Conservation (phyloP, 2,888 invertebrate species). For the Buathra laborator region DNA sequence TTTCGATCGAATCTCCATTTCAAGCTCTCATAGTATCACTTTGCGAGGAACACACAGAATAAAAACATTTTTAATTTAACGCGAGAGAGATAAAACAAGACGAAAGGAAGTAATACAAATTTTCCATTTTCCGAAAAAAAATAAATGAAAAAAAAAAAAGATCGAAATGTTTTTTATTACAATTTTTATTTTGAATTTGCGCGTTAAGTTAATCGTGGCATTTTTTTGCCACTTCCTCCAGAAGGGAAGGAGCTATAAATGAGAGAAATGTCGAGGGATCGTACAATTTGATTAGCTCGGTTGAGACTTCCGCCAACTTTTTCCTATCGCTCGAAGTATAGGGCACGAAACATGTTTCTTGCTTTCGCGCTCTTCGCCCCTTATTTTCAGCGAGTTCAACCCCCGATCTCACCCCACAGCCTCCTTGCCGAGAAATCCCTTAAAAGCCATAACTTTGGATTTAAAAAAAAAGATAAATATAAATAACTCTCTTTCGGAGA, state of each 20-base stretch:
- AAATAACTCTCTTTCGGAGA: constrained; percentile 5
- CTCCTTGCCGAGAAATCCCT: neutral
- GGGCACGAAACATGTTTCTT: constrained; percentile 40
- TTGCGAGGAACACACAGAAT: constrained; percentile 53
- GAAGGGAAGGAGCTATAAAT: constrained; percentile 10
- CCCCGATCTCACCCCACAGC: too few relatives aligned
- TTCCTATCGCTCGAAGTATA: constrained; percentile 32
- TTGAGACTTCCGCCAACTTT: constrained; percentile 25
- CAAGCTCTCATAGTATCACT: constrained; percentile 62
- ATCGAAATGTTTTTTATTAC: neutral
- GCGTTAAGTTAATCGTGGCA: neutral
- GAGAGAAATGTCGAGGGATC: constrained; percentile 44
- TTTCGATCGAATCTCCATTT: constrained; percentile 15
- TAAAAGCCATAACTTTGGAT: constrained; percentile 3
- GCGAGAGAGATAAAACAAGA: constrained; percentile 38
- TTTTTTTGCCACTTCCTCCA: neutral
- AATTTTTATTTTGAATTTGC: neutral
- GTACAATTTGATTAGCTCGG: constrained; percentile 49
- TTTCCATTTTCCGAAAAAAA: neutral
- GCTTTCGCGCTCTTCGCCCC: neutral
- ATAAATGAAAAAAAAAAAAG: neutral
- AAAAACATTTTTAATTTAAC: constrained; percentile 47
- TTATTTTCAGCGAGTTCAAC: neutral
- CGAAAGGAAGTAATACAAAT: neutral
- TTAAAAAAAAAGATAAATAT: neutral